These are phyloP conservation scores for Neria commutata DNA, from an alignment of 2,888 invertebrate genomes.

Conservation along the genomic window DNA sequence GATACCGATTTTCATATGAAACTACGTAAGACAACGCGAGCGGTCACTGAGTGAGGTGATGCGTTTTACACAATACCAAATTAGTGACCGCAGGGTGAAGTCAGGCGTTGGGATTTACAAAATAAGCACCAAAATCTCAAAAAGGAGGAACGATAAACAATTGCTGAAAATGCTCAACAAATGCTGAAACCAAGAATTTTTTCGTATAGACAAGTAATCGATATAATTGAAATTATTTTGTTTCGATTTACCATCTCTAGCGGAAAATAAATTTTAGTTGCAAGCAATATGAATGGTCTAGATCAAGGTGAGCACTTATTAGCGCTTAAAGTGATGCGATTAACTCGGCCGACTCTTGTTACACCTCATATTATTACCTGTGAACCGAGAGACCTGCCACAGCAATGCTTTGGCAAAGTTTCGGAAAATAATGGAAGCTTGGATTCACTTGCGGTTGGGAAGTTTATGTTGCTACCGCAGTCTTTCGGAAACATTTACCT, in stretches of 20 bases:
- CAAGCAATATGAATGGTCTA: constrained; percentile 45
- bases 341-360: constrained; percentile 89
- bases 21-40: too few species aligned
- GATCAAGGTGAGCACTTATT: constrained; percentile 57
- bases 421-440: constrained; percentile 84
- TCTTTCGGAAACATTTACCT: constrained; percentile 98
- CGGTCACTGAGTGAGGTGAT: too few species aligned
- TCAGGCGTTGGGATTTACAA: too few species aligned
- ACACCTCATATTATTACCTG: constrained; percentile 81
- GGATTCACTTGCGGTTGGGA: constrained; percentile 77
- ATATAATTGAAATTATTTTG: neutral
- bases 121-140: too few species aligned
- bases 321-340: constrained; percentile 79
- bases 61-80: too few species aligned
- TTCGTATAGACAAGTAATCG: too few species aligned
- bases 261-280: neutral
- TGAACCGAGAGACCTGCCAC: constrained; percentile 84
- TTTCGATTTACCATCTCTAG: neutral
- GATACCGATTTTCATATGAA: too few species aligned
- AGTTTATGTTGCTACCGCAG: constrained; percentile 91
- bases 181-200: too few species aligned
- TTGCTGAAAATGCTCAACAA: too few species aligned
- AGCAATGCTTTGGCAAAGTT: constrained; percentile 78
- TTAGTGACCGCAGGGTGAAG: too few species aligned
- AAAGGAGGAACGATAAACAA: too few species aligned